These are phyloP conservation scores for Intellagama lesueurii DNA, from an alignment of 2,797 vertebrate species.

Conservation along the genomic window DNA sequence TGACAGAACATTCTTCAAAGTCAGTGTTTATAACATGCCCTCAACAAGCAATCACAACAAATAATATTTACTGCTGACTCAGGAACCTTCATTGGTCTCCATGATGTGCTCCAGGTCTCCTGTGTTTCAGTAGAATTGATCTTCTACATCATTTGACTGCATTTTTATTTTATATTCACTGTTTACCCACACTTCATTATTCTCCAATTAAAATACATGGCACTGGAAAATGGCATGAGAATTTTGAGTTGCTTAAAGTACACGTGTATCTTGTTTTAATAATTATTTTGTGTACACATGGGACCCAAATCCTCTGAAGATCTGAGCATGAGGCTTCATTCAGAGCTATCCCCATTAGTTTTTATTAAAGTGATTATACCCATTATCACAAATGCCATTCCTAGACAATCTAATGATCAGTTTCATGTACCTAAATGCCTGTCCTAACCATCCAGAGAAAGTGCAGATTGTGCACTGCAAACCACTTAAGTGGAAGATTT, in stretches of 20 bases:
- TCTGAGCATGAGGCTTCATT: not conserved
- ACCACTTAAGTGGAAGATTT: not conserved
- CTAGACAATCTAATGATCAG: not conserved
- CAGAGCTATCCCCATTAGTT: not conserved
- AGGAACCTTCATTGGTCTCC: not conserved
- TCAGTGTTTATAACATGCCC: not conserved
- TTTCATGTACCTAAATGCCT: not conserved
- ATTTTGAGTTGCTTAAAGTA: conserved; percentile 8
- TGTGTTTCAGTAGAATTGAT: not conserved
- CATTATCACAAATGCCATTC: not conserved
- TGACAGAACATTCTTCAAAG: conserved; percentile 9
- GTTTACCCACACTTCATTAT: not conserved
- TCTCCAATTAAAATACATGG: not conserved
- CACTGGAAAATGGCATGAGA: not conserved
- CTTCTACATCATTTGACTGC: conserved; percentile 15
- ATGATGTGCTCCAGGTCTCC: not conserved
- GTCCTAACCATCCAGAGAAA: not conserved
- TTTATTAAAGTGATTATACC: not conserved
- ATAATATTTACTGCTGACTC: conserved; percentile 2
- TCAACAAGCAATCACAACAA: not conserved
- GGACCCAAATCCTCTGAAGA: not conserved
- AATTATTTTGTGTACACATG: not conserved
- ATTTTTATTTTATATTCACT: conserved; percentile 8
- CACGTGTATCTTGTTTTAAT: not conserved
- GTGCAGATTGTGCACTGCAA: not conserved